phyloP scores from a whole-genome alignment of 2,113 vertebrate genomes.

The Charadrius vociferus region DNA sequence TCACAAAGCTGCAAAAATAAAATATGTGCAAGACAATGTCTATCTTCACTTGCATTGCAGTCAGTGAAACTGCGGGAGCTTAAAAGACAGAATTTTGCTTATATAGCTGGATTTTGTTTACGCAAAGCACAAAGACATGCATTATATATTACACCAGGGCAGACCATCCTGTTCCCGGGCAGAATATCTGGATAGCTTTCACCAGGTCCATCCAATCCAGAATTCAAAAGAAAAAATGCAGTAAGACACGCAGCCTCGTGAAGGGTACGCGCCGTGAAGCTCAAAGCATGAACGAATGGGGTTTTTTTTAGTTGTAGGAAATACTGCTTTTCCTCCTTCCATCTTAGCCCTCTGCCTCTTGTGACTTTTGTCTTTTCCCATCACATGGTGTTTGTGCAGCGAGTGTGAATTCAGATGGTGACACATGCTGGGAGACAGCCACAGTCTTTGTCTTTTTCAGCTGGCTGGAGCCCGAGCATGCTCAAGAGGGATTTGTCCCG shows the following conservation, averaged over 20 bases:
- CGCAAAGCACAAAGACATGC: not conserved
- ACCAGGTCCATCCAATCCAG: not conserved
- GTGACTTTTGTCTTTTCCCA: not conserved
- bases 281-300: accelerated
- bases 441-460: not conserved
- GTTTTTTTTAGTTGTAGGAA: not conserved
- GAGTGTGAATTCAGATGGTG: not conserved
- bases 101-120: not conserved
- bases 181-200: not conserved
- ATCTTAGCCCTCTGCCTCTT: not conserved
- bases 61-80: not conserved
- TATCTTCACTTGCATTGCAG: not conserved
- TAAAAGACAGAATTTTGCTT: not conserved
- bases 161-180: not conserved
- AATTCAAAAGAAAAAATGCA: not conserved
- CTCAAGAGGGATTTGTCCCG: not conserved
- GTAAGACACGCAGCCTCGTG: accelerated
- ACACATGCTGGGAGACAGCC: not conserved
- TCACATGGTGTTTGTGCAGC: accelerated
- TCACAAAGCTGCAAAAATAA: not conserved
- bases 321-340: not conserved
- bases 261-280: accelerated
- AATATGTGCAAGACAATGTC: not conserved
- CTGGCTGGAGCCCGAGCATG: not conserved
- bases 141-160: not conserved